Conservation (phyloP, 2,797 vertebrate species). For the Falco biarmicus region DNA sequence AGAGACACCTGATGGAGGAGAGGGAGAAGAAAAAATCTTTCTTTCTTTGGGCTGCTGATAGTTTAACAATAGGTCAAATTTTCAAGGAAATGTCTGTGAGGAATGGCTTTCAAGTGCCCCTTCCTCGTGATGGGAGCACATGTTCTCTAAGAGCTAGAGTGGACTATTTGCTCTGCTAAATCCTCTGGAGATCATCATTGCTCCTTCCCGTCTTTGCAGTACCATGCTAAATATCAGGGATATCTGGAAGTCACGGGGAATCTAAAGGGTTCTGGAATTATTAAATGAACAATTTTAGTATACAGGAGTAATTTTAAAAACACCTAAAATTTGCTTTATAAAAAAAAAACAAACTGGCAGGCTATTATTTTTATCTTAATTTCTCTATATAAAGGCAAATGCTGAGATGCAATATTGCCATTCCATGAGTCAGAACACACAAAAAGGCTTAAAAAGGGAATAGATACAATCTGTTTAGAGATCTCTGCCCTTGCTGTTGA, state of each 20-base stretch:
- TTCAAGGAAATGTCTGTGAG: not conserved
- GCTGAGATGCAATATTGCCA: not conserved
- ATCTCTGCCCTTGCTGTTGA: not conserved
- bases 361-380: not conserved
- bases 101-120: not conserved
- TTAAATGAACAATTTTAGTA: not conserved
- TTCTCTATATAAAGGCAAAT: not conserved
- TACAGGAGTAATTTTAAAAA: not conserved
- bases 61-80: not conserved
- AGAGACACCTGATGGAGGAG: not conserved
- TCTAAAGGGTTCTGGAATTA: not conserved
- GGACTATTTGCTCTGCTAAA: not conserved
- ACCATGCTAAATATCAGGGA: not conserved
- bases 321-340: not conserved
- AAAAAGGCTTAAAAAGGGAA: not conserved
- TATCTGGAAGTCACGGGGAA: not conserved
- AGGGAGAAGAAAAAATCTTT: not conserved
- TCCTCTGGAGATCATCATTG: not conserved
- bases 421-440: not conserved
- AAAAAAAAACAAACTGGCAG: not conserved
- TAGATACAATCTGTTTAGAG: not conserved
- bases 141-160: not conserved
- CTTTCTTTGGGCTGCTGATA: not conserved
- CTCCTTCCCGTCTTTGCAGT: not conserved
- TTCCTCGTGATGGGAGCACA: not conserved